phyloP scores from a whole-genome alignment of 2,888 invertebrate species.

The Aspidiotus destructor region DNA sequence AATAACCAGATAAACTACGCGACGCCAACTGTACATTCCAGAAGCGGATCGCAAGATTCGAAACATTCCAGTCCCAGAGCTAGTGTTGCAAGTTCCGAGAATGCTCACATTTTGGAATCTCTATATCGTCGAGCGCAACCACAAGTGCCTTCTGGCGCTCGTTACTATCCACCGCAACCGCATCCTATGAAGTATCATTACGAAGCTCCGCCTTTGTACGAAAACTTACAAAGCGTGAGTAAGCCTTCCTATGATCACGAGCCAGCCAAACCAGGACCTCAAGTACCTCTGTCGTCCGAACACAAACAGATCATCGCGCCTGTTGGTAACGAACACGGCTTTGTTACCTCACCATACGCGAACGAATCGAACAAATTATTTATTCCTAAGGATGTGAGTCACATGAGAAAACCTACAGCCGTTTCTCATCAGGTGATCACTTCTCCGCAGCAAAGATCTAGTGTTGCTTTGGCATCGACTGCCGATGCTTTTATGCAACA shows the following conservation, averaged over 20 bases:
- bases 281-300: conserved; percentile 40
- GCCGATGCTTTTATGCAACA: conserved; percentile 22
- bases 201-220: conserved; percentile 49
- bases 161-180: conserved; percentile 38
- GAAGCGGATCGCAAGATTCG: conserved; percentile 44
- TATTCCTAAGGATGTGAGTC: neutral
- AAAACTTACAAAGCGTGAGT: conserved; percentile 51
- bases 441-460: conserved; percentile 30
- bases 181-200: conserved; percentile 41
- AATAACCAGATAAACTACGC: conserved; percentile 49
- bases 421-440: conserved; percentile 29
- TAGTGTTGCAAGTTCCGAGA: conserved; percentile 41
- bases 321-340: conserved; percentile 8
- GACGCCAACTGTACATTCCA: conserved; percentile 44
- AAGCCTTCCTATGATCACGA: conserved; percentile 40
- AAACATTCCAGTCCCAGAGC: conserved; percentile 45
- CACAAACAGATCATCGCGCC: conserved; percentile 22
- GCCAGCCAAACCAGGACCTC: conserved; percentile 45
- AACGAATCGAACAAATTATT: neutral
- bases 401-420: conserved; percentile 10
- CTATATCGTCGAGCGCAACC: conserved; percentile 67
- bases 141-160: conserved; percentile 56
- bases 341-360: neutral
- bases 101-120: conserved; percentile 47
- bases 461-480: conserved; percentile 12